Base-by-base conservation (phyloP, 2,888 invertebrate genomes). In the Pachymerium ferrugineum region DNA sequence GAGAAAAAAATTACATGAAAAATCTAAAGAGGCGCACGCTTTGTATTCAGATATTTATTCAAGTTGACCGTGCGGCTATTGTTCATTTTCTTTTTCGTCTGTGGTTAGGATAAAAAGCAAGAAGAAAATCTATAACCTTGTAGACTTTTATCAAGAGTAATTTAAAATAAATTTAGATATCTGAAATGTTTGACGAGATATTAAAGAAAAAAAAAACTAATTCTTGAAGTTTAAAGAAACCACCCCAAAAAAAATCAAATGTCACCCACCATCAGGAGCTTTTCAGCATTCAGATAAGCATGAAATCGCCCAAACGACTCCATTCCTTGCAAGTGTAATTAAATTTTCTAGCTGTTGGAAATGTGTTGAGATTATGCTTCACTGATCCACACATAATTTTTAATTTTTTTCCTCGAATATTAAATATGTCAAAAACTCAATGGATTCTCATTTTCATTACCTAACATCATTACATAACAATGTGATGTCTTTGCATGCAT, bases 271-370 rank as follows among this genome's bases (percentile, higher is more conserved):
- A 54, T 54, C 54, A 54, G 54, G 54, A 54, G 54, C 54, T 54
- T 54, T 54, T 54, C 54, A 54, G 54, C 54, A 54, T 54, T 54
- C 54, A 54, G 54, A 54, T 54, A 54, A 54, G 54, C 54, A 54
- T 54, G 54, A 54, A 54, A 54, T 54, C 54, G 54, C 25, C 54
- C 54, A 54, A 54, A 54, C 54, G 54, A 54, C 54, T 54, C 54
- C 54, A 54, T 54, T 54, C 54, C 54, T 54, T 54, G 54, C 22
- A 54, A 54, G 54, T 54, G 54, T 54, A 54, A 54, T 54, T 54
- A 54, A 54, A 54, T 54, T 54, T 54, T 28, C 25, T 54, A 54
- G 54, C 54, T 54, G 54, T 54, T 54, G 54, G 54, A 54, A 54
- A 54, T 54, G 28, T 54, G 54, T 54, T 54, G 54, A 54, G 54